Base-by-base conservation (phyloP, 2,113 vertebrate species). In the Eleginops maclovinus region DNA sequence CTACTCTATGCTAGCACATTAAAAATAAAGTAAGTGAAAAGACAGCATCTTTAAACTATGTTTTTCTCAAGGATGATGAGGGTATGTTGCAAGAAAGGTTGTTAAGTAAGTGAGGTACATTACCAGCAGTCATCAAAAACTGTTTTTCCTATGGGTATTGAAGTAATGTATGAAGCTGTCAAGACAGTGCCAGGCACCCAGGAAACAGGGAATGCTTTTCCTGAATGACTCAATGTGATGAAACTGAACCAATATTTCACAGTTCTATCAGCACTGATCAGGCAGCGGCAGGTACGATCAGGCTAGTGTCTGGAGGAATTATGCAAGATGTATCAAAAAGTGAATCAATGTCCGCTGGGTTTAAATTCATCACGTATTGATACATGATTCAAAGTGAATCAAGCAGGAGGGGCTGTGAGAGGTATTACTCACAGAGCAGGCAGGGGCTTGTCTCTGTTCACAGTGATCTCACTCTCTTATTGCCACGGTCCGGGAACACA, bases 361-460 rank as follows among this genome's bases (percentile, higher is more conserved):
- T 72, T 24, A 75, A 4, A 64, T 75, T 73, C 71, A 66, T 79
- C 41, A 21, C 13, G n/a, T 8, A 75, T 77, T 63, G 64, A 64
- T 77, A 5, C 36, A 26, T 91, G 86, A 90, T 70, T 92, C 88
- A 90, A 36, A n/a, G 16, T 90, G 86, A 91, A 66, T 89, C 83
- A 85, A 75, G n/a, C 46, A 72, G 82, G 79, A 80, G 81, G 1
- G 59, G 78, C 80, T 75, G 53, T 66, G 56, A 50, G 5, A 22
- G 49, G 47, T 14, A 40, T 72, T 74, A 47, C 17, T 64, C 56
- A 54, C 46, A 31, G 26, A 76, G 73, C 89, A 88, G 81, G 91
- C 55, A 81, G 41, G 12, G 79, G 74, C 88, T 83, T 83, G 90
- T 83, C 63, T 46, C 24, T 61, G 31, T 75, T 43, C 58, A 36